phyloP scores from a whole-genome alignment of 2,797 vertebrate genomes.

The Onychomys torridus region DNA sequence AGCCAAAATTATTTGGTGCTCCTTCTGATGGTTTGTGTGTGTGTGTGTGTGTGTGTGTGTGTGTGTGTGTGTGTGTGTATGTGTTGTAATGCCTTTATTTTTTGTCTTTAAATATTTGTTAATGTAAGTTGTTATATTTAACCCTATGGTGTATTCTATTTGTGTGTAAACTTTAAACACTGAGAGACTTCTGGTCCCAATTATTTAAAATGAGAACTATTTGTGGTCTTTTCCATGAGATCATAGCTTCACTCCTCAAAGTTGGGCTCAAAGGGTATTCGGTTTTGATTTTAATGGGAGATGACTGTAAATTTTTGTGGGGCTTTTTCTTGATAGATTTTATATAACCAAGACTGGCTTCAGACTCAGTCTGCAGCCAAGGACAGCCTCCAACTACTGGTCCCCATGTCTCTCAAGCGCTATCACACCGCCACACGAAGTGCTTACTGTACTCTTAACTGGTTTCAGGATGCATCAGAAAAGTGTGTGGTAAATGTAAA shows the following conservation, averaged over 20 bases:
- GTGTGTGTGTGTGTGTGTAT: neutral
- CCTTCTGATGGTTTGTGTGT: constrained; percentile 40
- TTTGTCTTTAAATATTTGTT: constrained; percentile 53
- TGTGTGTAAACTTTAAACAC: constrained; percentile 49
- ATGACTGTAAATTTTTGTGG: neutral
- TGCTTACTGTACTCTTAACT: neutral
- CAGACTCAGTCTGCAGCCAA: neutral
- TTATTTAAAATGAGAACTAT: constrained; percentile 38
- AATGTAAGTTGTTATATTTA: constrained; percentile 30
- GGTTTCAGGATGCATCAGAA: neutral
- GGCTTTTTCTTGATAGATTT: neutral
- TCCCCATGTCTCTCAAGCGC: neutral
- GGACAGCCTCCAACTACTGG: neutral
- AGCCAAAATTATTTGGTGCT: constrained; percentile 62
- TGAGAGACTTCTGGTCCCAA: constrained; percentile 52
- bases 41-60: neutral
- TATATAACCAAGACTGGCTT: neutral
- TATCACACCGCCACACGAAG: neutral
- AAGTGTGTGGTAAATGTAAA: neutral
- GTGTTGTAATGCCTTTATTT: constrained; percentile 14
- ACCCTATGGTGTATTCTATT: constrained; percentile 16
- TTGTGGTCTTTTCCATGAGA: constrained; percentile 55
- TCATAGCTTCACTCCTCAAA: neutral
- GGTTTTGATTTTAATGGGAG: constrained; percentile 3
- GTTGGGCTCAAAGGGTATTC: neutral